These are phyloP conservation scores for Callithrix jacchus DNA, from an alignment of 2,113 vertebrate species.

Conservation along the genomic window DNA sequence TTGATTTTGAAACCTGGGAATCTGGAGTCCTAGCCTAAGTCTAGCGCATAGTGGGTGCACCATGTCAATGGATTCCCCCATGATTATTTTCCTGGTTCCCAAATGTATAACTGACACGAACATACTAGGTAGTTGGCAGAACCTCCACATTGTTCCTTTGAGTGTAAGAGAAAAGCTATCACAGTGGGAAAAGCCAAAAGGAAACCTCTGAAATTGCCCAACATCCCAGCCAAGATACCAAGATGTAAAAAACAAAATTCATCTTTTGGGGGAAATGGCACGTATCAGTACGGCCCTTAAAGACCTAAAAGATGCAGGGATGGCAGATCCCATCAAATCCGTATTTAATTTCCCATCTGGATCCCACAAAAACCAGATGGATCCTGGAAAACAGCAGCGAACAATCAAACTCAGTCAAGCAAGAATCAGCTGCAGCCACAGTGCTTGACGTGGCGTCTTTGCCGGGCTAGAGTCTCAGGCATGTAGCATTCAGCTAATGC, in stretches of 20 bases:
- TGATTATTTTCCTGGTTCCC: background rate
- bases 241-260: background rate
- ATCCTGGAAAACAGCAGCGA: background rate
- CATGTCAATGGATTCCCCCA: background rate
- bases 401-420: background rate
- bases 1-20: background rate
- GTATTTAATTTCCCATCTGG: background rate
- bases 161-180: background rate
- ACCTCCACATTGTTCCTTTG: background rate
- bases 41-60: background rate
- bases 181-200: background rate
- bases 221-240: background rate
- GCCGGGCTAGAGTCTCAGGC: background rate
- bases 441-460: background rate
- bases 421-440: background rate
- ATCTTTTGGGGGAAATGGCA: background rate
- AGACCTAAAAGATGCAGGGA: background rate
- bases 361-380: background rate
- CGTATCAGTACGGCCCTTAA: background rate
- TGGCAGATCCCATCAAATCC: background rate
- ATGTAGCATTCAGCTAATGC: background rate
- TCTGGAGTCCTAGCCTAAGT: background rate
- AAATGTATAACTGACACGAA: background rate
- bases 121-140: background rate
- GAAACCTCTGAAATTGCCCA: background rate